These are phyloP conservation scores for Heliconius nattereri DNA, from an alignment of 1,140 invertebrate genomes.

Conservation along the genomic window DNA sequence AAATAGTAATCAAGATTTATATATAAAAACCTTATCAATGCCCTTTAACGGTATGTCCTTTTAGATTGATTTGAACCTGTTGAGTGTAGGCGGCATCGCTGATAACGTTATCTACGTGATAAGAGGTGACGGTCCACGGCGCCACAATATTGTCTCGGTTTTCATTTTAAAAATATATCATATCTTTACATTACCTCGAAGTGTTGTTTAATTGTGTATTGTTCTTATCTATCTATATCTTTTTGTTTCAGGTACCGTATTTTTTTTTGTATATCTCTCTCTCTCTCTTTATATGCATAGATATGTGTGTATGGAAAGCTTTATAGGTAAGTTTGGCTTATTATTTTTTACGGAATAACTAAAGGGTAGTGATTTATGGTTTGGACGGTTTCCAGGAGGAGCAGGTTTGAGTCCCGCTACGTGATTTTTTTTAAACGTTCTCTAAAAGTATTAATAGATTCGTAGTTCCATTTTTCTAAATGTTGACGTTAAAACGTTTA, in stretches of 20 bases:
- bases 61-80: constrained; percentile 4
- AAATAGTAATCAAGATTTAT: not conserved
- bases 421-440: too few species aligned
- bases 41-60: not conserved
- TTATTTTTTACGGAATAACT: not conserved
- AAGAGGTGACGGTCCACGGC: not conserved
- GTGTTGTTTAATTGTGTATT: not conserved
- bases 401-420: too few species aligned
- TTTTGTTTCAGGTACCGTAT: not conserved
- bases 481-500: too few species aligned
- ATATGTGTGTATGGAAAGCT: not conserved
- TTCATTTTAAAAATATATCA: not conserved
- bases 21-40: not conserved
- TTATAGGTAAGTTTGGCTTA: not conserved
- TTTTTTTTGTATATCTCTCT: not conserved
- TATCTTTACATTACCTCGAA: not conserved
- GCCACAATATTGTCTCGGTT: not conserved
- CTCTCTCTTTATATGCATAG: not conserved
- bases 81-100: constrained; percentile 5
- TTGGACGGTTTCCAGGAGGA: too few species aligned
- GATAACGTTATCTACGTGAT: not conserved
- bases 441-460: too few species aligned
- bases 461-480: too few species aligned
- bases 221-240: not conserved
- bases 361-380: too few species aligned